Evolutionary conservation across 2,113 vertebrate species (phyloP), one percentile per base, ranked within the genome.

Genomic region (Upupa epops): DNA sequence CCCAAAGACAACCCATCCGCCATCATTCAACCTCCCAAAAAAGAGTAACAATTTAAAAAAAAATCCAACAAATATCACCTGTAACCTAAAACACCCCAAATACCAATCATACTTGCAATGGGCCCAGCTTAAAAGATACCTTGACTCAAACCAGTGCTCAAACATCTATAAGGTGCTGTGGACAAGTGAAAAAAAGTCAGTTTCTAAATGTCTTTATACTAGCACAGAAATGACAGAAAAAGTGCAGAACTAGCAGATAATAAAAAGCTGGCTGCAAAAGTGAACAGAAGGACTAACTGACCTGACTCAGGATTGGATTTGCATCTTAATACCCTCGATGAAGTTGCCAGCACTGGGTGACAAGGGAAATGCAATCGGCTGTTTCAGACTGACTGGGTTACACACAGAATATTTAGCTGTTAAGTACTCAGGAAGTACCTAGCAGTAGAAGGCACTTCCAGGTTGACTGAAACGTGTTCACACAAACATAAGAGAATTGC

Each of bases 271-370:
- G 28, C 48, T 77, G 52, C 69, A 88, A 34, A 91, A 88, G 45
- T 10, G 72, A 91, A 83, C 83, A 94, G 90, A 88, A 89, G 93
- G 83, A 84, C 94, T 86, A 93, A 94, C 91, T 82, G 92, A 88
- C 89, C 63, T 72, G 77, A 86, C 80, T 86, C 3, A 5, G 70
- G 71, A 86, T 11, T 75, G 89, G 80, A 86, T 84, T 90, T 88
- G 73, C 65, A 73, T 59, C 83, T 89, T 93, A 93, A 90, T 72
- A 89, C 18, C 58, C n/a, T 64, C 14, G 6, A 8, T 21, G 45
- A 49, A 88, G 45, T 20, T 86, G 61, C 28, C 54, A 66, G 37
- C 40, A 26, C 5, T 69, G 56, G 48, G 89, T 78, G 90, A 84
- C 74, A 76, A 36, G 24, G 77, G 64, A 85, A 82, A 89, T 3